These are phyloP conservation scores for Nannoperca obscura DNA, from an alignment of 2,797 vertebrate species.

Conservation along the genomic window DNA sequence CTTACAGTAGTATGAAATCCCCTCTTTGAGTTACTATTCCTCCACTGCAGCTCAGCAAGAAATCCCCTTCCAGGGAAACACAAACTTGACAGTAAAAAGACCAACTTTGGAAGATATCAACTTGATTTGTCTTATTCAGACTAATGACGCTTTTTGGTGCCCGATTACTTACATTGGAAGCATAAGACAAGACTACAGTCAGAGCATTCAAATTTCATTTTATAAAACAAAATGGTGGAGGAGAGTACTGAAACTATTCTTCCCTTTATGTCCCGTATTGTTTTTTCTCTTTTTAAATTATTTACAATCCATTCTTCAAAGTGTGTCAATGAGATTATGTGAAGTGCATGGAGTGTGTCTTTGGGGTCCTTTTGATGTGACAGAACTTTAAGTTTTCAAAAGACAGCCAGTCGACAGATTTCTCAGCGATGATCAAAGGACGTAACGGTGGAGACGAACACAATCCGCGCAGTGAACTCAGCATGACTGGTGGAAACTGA, in stretches of 20 bases:
- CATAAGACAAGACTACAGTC: not conserved
- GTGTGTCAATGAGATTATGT: conserved; percentile 42
- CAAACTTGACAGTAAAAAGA: too few species aligned
- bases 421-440: conserved; percentile 50
- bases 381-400: conserved; percentile 19
- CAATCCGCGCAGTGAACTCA: not conserved
- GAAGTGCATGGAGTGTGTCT: conserved; percentile 28
- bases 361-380: conserved; percentile 46
- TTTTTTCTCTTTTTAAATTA: conserved; percentile 21
- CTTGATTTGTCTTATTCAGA: not conserved
- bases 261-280: not conserved
- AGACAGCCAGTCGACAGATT: conserved; percentile 12
- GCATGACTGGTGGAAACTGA: not conserved
- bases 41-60: too few species aligned
- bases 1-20: not conserved
- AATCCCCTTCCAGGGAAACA: too few species aligned
- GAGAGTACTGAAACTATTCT: not conserved
- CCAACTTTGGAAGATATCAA: too few species aligned
- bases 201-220: not conserved
- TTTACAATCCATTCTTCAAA: conserved; percentile 40
- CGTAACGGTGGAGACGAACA: not conserved
- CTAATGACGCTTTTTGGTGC: not conserved
- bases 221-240: not conserved
- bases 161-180: not conserved
- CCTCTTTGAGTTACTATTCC: too few species aligned